These are phyloP conservation scores for Plemyria rubiginata DNA, from an alignment of 2,888 invertebrate species.

Conservation along the genomic window DNA sequence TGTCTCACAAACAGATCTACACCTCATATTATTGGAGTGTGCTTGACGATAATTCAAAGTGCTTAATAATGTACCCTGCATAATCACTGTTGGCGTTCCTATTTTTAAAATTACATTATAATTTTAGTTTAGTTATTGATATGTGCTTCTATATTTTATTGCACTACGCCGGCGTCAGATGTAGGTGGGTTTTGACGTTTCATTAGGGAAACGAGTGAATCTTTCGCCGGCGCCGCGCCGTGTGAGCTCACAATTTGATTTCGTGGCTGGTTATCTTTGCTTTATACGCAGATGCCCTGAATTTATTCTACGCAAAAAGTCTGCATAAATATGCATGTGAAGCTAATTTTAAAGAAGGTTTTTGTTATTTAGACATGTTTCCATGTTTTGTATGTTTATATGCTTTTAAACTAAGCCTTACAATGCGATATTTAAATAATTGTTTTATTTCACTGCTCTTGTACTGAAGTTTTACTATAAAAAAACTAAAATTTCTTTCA, in stretches of 20 bases:
- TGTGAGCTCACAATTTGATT: slow-evolving; percentile 57
- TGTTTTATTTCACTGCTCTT: too few relatives aligned
- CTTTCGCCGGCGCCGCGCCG: slow-evolving; percentile 53
- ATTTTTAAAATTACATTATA: too few relatives aligned
- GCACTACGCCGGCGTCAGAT: slow-evolving; percentile 41
- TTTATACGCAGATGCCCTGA: slow-evolving; percentile 17
- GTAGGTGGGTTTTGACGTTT: slow-evolving; percentile 59
- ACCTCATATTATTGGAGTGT: too few relatives aligned
- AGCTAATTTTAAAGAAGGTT: neutral
- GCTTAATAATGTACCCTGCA: too few relatives aligned
- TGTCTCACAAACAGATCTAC: too few relatives aligned
- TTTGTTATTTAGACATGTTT: neutral
- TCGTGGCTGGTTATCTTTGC: slow-evolving; percentile 53
- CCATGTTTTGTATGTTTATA: too few relatives aligned
- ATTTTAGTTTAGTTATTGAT: too few relatives aligned
- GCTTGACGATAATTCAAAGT: too few relatives aligned
- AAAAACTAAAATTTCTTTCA: too few relatives aligned
- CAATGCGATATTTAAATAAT: too few relatives aligned
- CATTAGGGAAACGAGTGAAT: slow-evolving; percentile 68
- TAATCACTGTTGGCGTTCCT: too few relatives aligned
- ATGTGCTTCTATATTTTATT: slow-evolving; percentile 28
- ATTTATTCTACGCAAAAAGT: slow-evolving; percentile 11
- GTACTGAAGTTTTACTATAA: too few relatives aligned
- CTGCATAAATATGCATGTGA: neutral
- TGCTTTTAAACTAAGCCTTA: neutral